These are phyloP conservation scores for Apotomis capreana DNA, from an alignment of 2,888 invertebrate species.

Conservation along the genomic window DNA sequence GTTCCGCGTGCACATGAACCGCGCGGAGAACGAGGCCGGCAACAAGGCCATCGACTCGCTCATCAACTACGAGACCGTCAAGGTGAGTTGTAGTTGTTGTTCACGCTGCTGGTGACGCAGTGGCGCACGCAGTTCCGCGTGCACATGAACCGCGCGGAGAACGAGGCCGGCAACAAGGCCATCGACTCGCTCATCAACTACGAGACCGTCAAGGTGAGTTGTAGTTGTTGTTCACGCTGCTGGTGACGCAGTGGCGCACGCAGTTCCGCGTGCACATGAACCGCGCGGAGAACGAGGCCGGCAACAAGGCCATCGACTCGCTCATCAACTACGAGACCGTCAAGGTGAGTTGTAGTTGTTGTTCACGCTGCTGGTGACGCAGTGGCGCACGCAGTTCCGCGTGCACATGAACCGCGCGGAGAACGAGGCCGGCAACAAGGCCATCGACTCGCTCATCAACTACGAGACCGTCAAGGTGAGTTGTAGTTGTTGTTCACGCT, in stretches of 20 bases:
- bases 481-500: too few relatives aligned
- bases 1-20: constrained; percentile 98
- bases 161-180: constrained; percentile 98
- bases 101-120: constrained; percentile 95
- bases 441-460: too few relatives aligned
- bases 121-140: constrained; percentile 98
- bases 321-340: constrained; percentile 99
- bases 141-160: constrained; percentile 98
- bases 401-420: too few relatives aligned
- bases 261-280: constrained; percentile 98
- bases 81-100: constrained; percentile 85
- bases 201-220: constrained; percentile 96
- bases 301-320: constrained; percentile 98
- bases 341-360: constrained; percentile 85
- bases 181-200: constrained; percentile 99
- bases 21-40: constrained; percentile 98
- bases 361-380: too few relatives aligned
- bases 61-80: constrained; percentile 99
- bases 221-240: constrained; percentile 88
- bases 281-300: constrained; percentile 98
- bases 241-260: constrained; percentile 97
- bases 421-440: too few relatives aligned
- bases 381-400: too few relatives aligned
- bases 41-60: constrained; percentile 99
- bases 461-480: too few relatives aligned